A percentile compares a stretch with the other conserved stretches of the same genome.
phyloP scores from a whole-genome alignment of 2,797 vertebrate species.

The Cacajao melanocephalus region DNA sequence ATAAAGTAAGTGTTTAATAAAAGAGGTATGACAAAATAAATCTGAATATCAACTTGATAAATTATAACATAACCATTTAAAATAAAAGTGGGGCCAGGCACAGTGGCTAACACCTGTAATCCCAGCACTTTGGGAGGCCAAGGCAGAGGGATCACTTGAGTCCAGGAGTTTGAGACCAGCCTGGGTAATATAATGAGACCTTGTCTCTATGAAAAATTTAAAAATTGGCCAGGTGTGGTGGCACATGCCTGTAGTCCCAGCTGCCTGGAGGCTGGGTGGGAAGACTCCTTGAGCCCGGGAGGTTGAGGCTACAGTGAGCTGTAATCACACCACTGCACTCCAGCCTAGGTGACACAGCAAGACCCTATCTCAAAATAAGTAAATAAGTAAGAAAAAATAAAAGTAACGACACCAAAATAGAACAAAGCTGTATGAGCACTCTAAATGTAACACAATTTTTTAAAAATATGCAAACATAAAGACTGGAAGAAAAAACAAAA shows the following conservation, averaged over 20 bases:
- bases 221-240: background rate
- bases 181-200: background rate
- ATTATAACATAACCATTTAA: background rate
- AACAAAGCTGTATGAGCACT: background rate
- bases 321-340: background rate
- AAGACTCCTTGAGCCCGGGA: background rate
- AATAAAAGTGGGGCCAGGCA: background rate
- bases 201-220: background rate
- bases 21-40: background rate
- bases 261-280: background rate
- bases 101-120: background rate
- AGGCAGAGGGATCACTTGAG: background rate
- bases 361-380: background rate
- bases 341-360: background rate
- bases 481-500: constrained; percentile 22
- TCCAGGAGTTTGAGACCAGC: background rate
- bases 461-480: constrained; percentile 2
- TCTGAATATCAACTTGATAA: background rate
- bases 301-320: background rate
- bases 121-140: background rate
- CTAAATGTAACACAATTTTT: background rate
- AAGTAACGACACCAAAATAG: background rate
- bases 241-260: background rate
- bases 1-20: background rate
- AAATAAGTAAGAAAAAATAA: background rate